Evolutionary conservation across 2,113 vertebrate genomes (phyloP).

Genomic region (Sander lucioperca): DNA sequence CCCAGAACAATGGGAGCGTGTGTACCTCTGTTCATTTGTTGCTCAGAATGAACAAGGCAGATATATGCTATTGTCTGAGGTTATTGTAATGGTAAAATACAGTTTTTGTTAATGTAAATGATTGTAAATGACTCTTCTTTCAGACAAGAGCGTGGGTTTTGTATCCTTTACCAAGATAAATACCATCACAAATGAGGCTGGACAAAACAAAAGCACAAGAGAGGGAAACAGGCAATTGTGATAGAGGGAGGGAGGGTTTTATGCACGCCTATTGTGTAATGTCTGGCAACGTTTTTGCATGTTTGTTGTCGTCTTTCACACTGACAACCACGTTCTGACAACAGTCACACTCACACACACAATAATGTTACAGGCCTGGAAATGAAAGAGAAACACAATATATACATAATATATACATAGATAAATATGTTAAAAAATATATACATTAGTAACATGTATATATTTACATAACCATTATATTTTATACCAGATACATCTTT

Average conservation of each 20-base stretch:
- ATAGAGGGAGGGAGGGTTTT: slow-evolving; percentile 50
- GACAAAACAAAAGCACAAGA: slow-evolving; percentile 76
- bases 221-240: slow-evolving; percentile 65
- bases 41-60: slow-evolving; percentile 65
- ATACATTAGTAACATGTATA: not conserved
- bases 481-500: not conserved
- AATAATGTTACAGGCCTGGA: not conserved
- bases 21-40: slow-evolving; percentile 66
- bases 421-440: not conserved
- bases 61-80: slow-evolving; percentile 77
- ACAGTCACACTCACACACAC: not conserved
- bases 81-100: slow-evolving; percentile 85
- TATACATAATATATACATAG: not conserved
- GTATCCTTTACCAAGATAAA: slow-evolving; percentile 75
- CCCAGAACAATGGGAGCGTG: slow-evolving; percentile 70
- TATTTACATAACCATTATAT: not conserved
- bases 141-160: slow-evolving; percentile 71
- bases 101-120: slow-evolving; percentile 80
- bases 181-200: slow-evolving; percentile 78
- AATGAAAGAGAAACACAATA: not conserved
- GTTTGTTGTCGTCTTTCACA: slow-evolving; percentile 67
- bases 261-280: slow-evolving; percentile 72
- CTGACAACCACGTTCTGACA: slow-evolving; percentile 51
- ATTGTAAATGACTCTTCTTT: slow-evolving; percentile 80
- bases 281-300: slow-evolving; percentile 62